Evolutionary conservation across 2,797 vertebrate genomes (phyloP).

Genomic region (Sebastes oblongus): DNA sequence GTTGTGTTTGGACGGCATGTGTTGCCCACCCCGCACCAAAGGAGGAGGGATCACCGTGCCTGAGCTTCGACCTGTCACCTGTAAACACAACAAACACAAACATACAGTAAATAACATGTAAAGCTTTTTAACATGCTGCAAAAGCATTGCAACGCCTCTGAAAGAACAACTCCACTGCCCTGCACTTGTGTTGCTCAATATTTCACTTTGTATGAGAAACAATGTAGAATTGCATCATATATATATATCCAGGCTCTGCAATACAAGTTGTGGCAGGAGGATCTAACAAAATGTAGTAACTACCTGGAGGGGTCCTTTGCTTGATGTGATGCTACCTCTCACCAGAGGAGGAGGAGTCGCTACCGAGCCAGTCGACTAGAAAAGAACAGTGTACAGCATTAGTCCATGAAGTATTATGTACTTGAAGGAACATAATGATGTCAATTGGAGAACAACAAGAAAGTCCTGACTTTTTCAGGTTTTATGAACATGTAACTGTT

Average conservation of each 20-base stretch:
- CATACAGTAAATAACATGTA: neutral
- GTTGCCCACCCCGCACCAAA: slow-evolving; percentile 93
- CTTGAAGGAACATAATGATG: neutral
- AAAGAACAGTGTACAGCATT: neutral
- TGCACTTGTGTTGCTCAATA: neutral
- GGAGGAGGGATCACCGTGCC: slow-evolving; percentile 95
- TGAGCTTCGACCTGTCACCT: slow-evolving; percentile 88
- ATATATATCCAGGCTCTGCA: neutral
- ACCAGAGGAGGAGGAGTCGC: slow-evolving; percentile 92
- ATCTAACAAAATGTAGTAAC: slow-evolving; percentile 49
- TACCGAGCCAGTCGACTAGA: slow-evolving; percentile 85
- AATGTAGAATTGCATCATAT: neutral
- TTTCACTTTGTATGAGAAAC: neutral
- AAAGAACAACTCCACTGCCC: neutral
- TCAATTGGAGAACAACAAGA: neutral
- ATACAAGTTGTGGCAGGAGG: neutral
- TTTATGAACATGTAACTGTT: neutral
- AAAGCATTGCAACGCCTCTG: neutral
- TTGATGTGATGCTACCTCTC: slow-evolving; percentile 89
- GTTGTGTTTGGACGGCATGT: slow-evolving; percentile 88
- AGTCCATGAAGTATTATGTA: neutral
- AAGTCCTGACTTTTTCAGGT: neutral
- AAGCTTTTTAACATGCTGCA: neutral
- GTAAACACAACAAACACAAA: slow-evolving; percentile 17
- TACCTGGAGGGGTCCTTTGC: slow-evolving; percentile 92